Conservation (phyloP, 2,797 vertebrate genomes). For the Cynopterus sphinx region DNA sequence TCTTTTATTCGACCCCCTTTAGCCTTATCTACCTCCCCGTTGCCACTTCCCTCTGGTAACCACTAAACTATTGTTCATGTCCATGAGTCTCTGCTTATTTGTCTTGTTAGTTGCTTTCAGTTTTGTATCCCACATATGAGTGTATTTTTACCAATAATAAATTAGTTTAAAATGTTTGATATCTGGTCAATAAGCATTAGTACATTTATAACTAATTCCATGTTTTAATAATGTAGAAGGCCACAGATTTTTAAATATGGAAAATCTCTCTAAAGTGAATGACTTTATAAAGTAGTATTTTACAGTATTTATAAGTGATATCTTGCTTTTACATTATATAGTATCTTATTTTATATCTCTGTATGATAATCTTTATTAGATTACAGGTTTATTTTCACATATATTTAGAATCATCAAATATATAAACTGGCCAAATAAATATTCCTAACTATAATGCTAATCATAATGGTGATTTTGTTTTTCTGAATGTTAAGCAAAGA, state of each 20-base stretch:
- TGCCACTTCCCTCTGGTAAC: too few species aligned
- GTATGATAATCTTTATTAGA: neutral
- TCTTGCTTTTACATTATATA: neutral
- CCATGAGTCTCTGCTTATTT: too few species aligned
- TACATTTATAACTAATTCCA: neutral
- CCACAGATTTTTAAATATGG: neutral
- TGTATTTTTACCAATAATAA: conserved; percentile 15
- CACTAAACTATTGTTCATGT: too few species aligned
- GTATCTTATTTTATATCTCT: neutral
- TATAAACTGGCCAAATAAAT: conserved; percentile 62
- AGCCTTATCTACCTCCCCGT: too few species aligned
- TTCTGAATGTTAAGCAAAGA: conserved; percentile 44
- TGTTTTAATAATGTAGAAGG: neutral
- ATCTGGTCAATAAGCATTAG: neutral
- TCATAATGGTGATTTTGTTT: conserved; percentile 50
- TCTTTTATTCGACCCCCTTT: too few species aligned
- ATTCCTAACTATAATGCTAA: conserved; percentile 38
- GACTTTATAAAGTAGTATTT: neutral
- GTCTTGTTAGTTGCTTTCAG: too few species aligned
- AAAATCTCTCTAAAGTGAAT: neutral
- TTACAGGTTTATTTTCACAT: conserved; percentile 42
- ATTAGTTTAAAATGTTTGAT: neutral
- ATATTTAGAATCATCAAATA: conserved; percentile 57
- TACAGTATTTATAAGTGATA: neutral
- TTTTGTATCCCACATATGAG: too few species aligned